These are phyloP conservation scores for Palythoa heliodiscus DNA, from an alignment of 92 coral and sea anemone genomes.

Conservation along the genomic window DNA sequence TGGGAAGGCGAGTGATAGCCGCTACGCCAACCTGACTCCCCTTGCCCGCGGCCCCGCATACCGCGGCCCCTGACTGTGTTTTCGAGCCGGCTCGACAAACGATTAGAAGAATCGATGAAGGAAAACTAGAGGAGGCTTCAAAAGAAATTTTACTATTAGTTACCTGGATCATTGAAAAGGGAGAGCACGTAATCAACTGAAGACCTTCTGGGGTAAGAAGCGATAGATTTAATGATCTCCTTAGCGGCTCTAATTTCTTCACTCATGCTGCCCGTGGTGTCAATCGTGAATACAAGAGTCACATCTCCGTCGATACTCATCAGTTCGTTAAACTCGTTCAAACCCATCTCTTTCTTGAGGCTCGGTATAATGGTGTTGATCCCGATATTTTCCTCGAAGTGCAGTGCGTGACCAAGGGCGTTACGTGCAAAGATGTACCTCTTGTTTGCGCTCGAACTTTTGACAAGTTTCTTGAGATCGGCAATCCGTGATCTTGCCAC, in stretches of 20 bases:
- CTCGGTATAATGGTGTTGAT: constrained; percentile 19
- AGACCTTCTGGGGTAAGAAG: constrained; percentile 53
- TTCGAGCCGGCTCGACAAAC: no score
- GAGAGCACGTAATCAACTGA: constrained; percentile 62
- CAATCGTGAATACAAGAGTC: constrained; percentile 65
- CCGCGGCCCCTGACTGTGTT: no score
- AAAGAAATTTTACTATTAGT: neutral
- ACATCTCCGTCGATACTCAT: constrained; percentile 70
- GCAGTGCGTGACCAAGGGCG: constrained; percentile 18
- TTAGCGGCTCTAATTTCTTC: constrained; percentile 70
- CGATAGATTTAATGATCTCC: constrained; percentile 61
- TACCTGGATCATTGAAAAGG: constrained; percentile 76
- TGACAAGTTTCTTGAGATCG: neutral
- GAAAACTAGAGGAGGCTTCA: neutral
- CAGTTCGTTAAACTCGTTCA: constrained; percentile 48
- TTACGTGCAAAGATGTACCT: neutral
- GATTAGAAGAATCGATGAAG: no score
- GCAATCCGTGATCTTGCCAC: neutral
- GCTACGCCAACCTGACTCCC: no score
- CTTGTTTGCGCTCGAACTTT: neutral
- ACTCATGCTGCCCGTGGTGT: constrained; percentile 68
- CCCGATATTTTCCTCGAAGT: constrained; percentile 9
- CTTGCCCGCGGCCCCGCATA: no score
- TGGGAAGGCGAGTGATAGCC: no score
- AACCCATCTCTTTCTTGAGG: constrained; percentile 49